These are phyloP conservation scores for Nineta flava DNA, from an alignment of 2,888 invertebrate genomes.

Conservation along the genomic window DNA sequence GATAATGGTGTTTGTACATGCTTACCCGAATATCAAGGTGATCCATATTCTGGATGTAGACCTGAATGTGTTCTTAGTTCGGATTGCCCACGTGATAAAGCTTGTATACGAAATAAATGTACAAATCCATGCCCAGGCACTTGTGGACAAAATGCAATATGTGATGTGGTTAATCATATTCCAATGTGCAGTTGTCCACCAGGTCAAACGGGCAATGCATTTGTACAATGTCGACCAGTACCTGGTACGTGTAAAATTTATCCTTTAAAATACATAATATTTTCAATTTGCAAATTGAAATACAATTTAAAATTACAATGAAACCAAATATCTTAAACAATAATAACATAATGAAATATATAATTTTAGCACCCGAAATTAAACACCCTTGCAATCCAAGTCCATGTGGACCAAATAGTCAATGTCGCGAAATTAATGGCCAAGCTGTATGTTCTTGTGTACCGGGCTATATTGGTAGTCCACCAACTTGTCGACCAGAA, in stretches of 20 bases:
- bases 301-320: background rate
- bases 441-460: slow-evolving; percentile 40
- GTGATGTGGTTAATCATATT: slow-evolving; percentile 58
- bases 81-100: slow-evolving; percentile 51
- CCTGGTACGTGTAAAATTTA: slow-evolving; percentile 27
- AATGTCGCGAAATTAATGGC: slow-evolving; percentile 35
- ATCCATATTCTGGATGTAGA: slow-evolving; percentile 50
- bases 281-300: background rate
- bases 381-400: slow-evolving; percentile 50
- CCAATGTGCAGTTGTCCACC: slow-evolving; percentile 60
- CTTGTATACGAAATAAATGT: slow-evolving; percentile 55
- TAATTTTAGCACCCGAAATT: slow-evolving; percentile 14
- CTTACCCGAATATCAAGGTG: slow-evolving; percentile 48
- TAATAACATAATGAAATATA: background rate
- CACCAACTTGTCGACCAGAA: slow-evolving; percentile 36
- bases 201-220: slow-evolving; percentile 54
- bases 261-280: too few relatives aligned
- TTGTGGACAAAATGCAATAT: slow-evolving; percentile 59
- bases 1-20: slow-evolving; percentile 54
- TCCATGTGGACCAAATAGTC: slow-evolving; percentile 41
- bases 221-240: slow-evolving; percentile 44
- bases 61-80: slow-evolving; percentile 60
- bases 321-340: background rate
- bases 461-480: slow-evolving; percentile 30
- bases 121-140: slow-evolving; percentile 56